Evolutionary conservation across 1,140 invertebrate genomes (phyloP).

Genomic region (Asbolus verrucosus): DNA sequence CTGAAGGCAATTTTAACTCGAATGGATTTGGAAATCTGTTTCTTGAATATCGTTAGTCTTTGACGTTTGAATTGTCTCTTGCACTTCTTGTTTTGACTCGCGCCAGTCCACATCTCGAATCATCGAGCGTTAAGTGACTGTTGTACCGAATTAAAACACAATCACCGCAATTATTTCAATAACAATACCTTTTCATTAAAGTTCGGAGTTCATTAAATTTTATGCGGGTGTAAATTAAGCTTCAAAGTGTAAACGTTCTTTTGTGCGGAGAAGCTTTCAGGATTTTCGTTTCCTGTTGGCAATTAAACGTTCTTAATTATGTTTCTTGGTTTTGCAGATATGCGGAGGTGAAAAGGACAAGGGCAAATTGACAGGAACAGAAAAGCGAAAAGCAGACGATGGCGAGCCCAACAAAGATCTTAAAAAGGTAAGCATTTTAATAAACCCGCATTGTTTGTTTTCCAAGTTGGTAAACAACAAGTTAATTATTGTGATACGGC

Average conservation of each 20-base stretch:
- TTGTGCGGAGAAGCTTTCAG: slow-evolving; percentile 24
- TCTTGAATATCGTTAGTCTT: too few species aligned
- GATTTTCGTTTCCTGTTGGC: slow-evolving; percentile 38
- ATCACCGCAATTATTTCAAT: slow-evolving; percentile 7
- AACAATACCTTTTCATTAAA: slow-evolving; percentile 24
- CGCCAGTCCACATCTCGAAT: too few species aligned
- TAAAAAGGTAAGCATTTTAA: slow-evolving; percentile 72
- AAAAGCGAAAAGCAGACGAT: slow-evolving; percentile 78
- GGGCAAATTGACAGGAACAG: slow-evolving; percentile 71
- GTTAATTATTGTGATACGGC: slow-evolving; percentile 16
- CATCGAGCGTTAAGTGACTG: not conserved
- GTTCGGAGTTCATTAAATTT: slow-evolving; percentile 34
- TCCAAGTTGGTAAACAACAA: slow-evolving; percentile 8
- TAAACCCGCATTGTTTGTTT: slow-evolving; percentile 37
- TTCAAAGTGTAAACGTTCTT: slow-evolving; percentile 38
- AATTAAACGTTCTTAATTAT: slow-evolving; percentile 44
- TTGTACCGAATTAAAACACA: not conserved
- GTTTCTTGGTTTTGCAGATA: slow-evolving; percentile 65
- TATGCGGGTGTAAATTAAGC: slow-evolving; percentile 35
- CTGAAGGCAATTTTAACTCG: too few species aligned
- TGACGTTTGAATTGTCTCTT: too few species aligned
- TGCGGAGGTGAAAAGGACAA: slow-evolving; percentile 70
- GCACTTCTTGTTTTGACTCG: too few species aligned
- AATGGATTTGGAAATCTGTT: too few species aligned
- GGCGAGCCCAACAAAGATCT: slow-evolving; percentile 76